Percentiles rank a stretch among this genome's conserved stretches.
These are phyloP conservation scores for Empidonax alnorum DNA, from an alignment of 2,113 vertebrate species.

Conservation along the genomic window DNA sequence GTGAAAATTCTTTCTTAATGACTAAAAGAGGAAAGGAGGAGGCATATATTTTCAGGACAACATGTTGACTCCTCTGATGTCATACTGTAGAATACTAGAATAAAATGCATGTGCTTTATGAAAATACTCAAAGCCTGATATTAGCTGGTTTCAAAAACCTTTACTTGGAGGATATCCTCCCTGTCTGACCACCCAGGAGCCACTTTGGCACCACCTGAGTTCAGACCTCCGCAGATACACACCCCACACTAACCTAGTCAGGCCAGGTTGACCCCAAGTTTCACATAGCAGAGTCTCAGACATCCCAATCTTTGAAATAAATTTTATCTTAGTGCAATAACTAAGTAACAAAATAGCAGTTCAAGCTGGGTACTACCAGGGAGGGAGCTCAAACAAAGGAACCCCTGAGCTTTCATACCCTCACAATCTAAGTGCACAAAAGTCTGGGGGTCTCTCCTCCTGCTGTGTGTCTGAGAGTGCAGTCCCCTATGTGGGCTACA, in stretches of 20 bases:
- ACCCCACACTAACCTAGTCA: neutral
- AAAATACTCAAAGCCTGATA: neutral
- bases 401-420: neutral
- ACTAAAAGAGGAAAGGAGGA: neutral
- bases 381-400: neutral
- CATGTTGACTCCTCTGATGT: neutral
- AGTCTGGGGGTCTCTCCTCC: neutral
- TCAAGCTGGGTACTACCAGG: rapidly evolving
- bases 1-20: neutral
- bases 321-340: neutral
- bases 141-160: neutral
- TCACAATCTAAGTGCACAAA: neutral
- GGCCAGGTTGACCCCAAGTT: neutral
- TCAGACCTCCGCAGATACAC: neutral
- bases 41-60: neutral
- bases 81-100: neutral
- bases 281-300: neutral
- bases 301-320: neutral
- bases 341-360: neutral
- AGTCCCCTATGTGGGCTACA: neutral
- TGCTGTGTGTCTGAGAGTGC: rapidly evolving
- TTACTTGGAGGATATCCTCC: neutral
- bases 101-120: neutral
- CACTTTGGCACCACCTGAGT: neutral
- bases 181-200: neutral